Evolutionary conservation across 2,797 vertebrate genomes (phyloP).

Genomic region (Silurus aristotelis): DNA sequence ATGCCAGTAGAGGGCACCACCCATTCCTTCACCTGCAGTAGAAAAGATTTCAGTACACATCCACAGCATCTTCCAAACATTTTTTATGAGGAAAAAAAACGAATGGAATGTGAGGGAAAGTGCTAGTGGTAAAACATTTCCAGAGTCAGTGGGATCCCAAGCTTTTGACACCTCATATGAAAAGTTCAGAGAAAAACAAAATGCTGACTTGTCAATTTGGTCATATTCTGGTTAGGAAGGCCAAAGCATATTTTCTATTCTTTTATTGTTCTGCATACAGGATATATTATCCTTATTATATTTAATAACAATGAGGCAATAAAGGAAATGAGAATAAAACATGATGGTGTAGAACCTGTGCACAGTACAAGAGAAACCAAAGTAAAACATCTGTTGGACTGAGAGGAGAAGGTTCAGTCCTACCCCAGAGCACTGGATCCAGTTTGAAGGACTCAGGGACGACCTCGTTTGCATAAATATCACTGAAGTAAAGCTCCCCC

Average conservation of each 20-base stretch:
- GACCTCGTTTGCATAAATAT: conserved; percentile 74
- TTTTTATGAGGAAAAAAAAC: neutral
- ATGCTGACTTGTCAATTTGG: no score
- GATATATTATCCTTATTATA: no score
- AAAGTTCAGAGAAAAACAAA: neutral
- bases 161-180: neutral
- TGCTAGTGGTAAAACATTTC: neutral
- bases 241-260: no score
- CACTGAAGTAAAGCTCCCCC: conserved; percentile 77
- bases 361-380: neutral
- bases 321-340: no score
- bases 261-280: no score
- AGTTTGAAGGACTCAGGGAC: conserved; percentile 72
- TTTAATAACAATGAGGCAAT: no score
- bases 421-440: conserved; percentile 76
- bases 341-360: no score
- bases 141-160: neutral
- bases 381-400: neutral
- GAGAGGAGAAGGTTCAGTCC: neutral
- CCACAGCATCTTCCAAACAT: neutral
- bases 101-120: neutral
- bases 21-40: conserved; percentile 74
- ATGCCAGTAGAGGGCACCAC: conserved; percentile 72
- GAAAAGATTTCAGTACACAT: neutral
- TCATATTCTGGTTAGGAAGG: no score